phyloP scores from a whole-genome alignment of 1,140 invertebrate genomes.

The Lutraria rhynchaena region DNA sequence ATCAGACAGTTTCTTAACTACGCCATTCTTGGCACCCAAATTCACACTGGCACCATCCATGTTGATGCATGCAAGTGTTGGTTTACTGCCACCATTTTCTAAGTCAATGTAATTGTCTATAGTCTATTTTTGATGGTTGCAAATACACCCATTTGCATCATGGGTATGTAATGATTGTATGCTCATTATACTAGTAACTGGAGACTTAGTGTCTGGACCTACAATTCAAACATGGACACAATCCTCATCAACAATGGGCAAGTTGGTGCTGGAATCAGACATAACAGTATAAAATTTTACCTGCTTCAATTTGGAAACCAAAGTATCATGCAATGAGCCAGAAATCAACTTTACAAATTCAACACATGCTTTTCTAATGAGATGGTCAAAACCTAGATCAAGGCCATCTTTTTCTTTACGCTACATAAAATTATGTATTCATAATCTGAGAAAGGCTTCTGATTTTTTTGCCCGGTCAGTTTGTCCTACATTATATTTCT shows the following conservation, averaged over 20 bases:
- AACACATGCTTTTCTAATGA: conserved; percentile 29
- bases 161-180: conserved; percentile 14
- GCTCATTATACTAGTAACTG: not conserved
- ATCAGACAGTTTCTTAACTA: conserved; percentile 22
- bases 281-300: conserved; percentile 5
- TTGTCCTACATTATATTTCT: conserved; percentile 25
- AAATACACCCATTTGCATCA: conserved; percentile 34
- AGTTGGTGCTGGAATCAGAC: not conserved
- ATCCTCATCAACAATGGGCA: not conserved
- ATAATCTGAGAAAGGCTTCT: not conserved
- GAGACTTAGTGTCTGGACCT: not conserved
- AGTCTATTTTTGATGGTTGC: conserved; percentile 10
- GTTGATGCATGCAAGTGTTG: conserved; percentile 9
- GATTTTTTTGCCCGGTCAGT: too few relatives aligned
- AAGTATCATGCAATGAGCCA: too few relatives aligned
- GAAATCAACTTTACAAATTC: conserved; percentile 23
- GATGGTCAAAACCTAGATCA: conserved; percentile 12
- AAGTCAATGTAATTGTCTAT: conserved; percentile 15
- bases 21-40: conserved; percentile 33
- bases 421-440: conserved; percentile 6
- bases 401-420: conserved; percentile 21
- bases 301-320: not conserved
- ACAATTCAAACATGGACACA: not conserved
- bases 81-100: not conserved
- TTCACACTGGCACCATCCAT: conserved; percentile 42